Conservation (phyloP, 2,113 vertebrate genomes). For the Bubo bubo region DNA sequence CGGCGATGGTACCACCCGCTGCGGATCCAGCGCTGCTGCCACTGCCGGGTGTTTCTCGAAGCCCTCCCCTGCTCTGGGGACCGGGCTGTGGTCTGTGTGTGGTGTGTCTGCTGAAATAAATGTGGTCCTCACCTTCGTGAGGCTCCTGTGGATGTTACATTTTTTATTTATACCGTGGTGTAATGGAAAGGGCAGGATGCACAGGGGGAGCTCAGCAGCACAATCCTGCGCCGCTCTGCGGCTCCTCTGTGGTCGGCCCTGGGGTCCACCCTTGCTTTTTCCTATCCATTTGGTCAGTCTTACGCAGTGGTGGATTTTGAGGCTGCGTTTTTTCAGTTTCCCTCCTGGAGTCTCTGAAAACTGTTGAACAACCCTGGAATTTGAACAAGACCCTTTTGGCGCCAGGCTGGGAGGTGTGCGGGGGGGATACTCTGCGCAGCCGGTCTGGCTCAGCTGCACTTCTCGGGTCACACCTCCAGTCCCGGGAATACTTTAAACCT, state of each 20-base stretch:
- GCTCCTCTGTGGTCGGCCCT: too few relatives aligned
- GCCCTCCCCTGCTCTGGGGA: not conserved
- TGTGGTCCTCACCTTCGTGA: too few relatives aligned
- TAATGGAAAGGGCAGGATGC: accelerated
- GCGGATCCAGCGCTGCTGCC: too few relatives aligned
- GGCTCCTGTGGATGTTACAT: not conserved
- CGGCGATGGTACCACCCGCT: not conserved
- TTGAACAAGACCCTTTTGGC: not conserved
- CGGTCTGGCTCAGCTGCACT: accelerated
- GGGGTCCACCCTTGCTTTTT: not conserved
- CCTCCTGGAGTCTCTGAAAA: not conserved
- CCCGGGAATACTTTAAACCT: not conserved
- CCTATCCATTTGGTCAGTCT: accelerated
- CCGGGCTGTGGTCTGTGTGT: accelerated
- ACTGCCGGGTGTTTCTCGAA: not conserved
- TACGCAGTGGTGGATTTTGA: accelerated
- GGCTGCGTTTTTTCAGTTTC: not conserved
- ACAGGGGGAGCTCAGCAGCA: not conserved
- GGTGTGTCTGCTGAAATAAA: too few relatives aligned
- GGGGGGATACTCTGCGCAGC: not conserved
- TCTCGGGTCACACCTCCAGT: not conserved
- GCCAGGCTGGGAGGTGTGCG: not conserved
- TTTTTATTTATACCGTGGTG: not conserved
- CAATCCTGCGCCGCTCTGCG: too few relatives aligned
- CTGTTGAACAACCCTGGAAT: accelerated